phyloP scores from a whole-genome alignment of 53 echinoderm and acorn worm species.

The Hippasteria phrygiana region DNA sequence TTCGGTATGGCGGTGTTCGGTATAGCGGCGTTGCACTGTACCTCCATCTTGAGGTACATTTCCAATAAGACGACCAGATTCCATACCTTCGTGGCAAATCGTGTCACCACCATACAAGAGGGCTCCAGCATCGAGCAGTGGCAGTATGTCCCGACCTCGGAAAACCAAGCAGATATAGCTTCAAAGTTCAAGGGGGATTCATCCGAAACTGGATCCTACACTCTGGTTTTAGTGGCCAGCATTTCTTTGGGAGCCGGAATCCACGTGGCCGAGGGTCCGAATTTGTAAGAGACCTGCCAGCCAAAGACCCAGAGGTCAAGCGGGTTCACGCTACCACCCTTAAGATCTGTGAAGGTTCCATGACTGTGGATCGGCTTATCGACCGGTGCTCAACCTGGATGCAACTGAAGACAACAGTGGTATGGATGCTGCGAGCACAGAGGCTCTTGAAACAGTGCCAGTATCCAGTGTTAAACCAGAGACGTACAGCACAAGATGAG shows the following conservation, averaged over 20 bases:
- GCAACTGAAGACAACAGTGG: slow-evolving; percentile 76
- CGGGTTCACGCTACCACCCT: slow-evolving; percentile 21
- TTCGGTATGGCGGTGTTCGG: no score
- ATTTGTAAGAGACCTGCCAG: background rate
- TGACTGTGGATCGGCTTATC: slow-evolving; percentile 23
- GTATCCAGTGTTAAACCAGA: background rate
- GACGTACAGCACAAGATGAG: background rate
- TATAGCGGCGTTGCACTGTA: no score
- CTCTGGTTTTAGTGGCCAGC: slow-evolving; percentile 57
- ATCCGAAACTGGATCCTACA: slow-evolving; percentile 4
- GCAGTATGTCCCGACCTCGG: slow-evolving; percentile 42
- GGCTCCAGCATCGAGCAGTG: slow-evolving; percentile 44
- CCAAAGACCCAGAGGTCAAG: slow-evolving; percentile 61
- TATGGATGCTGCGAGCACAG: slow-evolving; percentile 81
- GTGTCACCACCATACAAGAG: slow-evolving; percentile 30
- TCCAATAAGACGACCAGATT: slow-evolving; percentile 14
- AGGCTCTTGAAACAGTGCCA: background rate
- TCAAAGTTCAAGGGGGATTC: slow-evolving; percentile 56
- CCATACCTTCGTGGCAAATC: slow-evolving; percentile 22
- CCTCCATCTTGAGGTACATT: slow-evolving; percentile 19
- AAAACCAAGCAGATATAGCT: slow-evolving; percentile 64
- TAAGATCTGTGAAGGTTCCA: background rate
- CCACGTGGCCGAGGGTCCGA: slow-evolving; percentile 4
- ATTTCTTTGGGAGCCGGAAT: slow-evolving; percentile 33
- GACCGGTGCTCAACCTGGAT: slow-evolving; percentile 31